phyloP scores from a whole-genome alignment of 1,140 invertebrate species.

The Anoplolepis gracilipes region DNA sequence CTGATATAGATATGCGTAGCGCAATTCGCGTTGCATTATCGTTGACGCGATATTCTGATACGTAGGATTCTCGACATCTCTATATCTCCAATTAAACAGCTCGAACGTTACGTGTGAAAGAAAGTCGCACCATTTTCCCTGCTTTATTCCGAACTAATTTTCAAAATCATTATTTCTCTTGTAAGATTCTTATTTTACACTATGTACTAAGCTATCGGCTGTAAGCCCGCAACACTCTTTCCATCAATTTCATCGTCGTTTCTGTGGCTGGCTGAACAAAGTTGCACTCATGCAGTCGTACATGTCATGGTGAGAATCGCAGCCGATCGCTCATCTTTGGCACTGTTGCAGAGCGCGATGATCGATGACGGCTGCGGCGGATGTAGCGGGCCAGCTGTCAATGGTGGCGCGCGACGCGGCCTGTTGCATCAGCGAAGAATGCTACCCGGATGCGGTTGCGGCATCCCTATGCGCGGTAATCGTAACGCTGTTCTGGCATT shows the following conservation, averaged over 20 bases:
- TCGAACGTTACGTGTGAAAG: neutral
- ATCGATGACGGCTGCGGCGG: conserved; percentile 53
- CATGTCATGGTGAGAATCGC: neutral
- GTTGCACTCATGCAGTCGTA: no score
- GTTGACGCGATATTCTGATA: neutral
- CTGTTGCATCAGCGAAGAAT: conserved; percentile 45
- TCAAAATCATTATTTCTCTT: neutral
- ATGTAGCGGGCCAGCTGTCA: conserved; percentile 18
- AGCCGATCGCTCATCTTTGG: neutral
- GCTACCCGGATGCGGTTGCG: conserved; percentile 55
- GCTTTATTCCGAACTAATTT: neutral
- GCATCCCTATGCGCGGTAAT: conserved; percentile 31
- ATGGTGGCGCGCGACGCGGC: neutral
- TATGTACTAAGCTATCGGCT: neutral
- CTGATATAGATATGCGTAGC: neutral
- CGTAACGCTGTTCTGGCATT: conserved; percentile 61
- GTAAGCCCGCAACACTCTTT: neutral
- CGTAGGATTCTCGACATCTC: neutral
- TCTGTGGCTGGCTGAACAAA: no score
- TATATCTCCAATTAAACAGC: neutral
- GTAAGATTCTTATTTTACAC: neutral
- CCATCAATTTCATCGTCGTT: neutral
- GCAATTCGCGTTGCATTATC: neutral
- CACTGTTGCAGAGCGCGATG: conserved; percentile 63
- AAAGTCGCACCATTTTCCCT: neutral